Conservation (phyloP, 2,888 invertebrate genomes). For the Abrostola triplasia region DNA sequence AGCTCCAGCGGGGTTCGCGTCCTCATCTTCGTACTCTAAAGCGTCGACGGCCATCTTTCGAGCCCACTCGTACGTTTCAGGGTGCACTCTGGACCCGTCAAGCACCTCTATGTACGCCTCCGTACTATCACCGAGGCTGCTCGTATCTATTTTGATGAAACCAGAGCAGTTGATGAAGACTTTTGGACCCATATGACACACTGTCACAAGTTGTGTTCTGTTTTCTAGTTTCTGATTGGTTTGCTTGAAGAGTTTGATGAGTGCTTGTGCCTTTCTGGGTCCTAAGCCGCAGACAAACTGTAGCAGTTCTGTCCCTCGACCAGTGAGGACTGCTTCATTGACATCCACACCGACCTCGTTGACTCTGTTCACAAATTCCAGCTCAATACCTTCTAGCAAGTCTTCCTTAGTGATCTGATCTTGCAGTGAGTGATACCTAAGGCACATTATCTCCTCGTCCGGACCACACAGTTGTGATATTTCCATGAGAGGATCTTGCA, state of each 20-base stretch:
- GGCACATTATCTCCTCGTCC: slow-evolving; percentile 98
- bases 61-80: slow-evolving; percentile 99
- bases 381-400: slow-evolving; percentile 93
- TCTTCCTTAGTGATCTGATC: slow-evolving; percentile 95
- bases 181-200: slow-evolving; percentile 99
- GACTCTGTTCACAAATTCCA: slow-evolving; percentile 97
- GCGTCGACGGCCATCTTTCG: slow-evolving; percentile 99
- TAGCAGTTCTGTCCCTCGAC: slow-evolving; percentile 95
- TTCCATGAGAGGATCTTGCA: slow-evolving; percentile 98
- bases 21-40: slow-evolving; percentile 98
- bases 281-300: slow-evolving; percentile 99
- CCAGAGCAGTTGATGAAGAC: slow-evolving; percentile 99
- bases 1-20: slow-evolving; percentile 98
- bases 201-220: slow-evolving; percentile 97
- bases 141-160: slow-evolving; percentile 99
- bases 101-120: slow-evolving; percentile 98
- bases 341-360: slow-evolving; percentile 99
- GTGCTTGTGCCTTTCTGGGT: slow-evolving; percentile 96
- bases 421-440: slow-evolving; percentile 96
- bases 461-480: slow-evolving; percentile 98
- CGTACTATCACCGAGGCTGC: slow-evolving; percentile 97
- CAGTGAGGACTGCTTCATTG: slow-evolving; percentile 96
- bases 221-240: slow-evolving; percentile 97
- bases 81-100: slow-evolving; percentile 99
- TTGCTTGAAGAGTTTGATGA: slow-evolving; percentile 95